Evolutionary conservation across 2,888 invertebrate species (phyloP), one percentile per base, ranked within the genome.

Genomic region (Drosophila diplacantha): DNA sequence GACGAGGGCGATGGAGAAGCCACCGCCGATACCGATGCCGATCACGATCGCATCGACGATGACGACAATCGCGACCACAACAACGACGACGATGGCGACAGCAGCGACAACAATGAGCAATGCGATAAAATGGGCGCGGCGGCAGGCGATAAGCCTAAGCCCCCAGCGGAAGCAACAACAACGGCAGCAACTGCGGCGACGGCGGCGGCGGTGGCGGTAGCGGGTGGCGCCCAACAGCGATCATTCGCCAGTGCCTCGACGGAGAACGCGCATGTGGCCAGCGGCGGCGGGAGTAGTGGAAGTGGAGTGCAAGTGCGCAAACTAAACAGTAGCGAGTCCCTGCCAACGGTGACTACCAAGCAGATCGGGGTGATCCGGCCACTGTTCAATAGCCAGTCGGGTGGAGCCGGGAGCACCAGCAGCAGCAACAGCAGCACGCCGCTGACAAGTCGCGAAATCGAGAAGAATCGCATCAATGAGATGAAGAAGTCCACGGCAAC

Each of bases 401-500:
- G 44, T 44, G 56, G 49, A 49, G 49, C 54, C 12, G 54, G 46
- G 39, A 55, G 54, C 53, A 18, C 22, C 12, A 43, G 26, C 11
- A 24, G 14, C 14, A 32, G 3, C 46, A 43, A 41, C 9, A 29
- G 26, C 5, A 39, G 44, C 32, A 51, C 67, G 18, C 63, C 69
- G 14, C 71, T 92, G 54, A 92, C 92, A 46, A 90, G 90, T 61
- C 88, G 91, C 53, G 93, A 93, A 86, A 90, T 92, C 54, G 92
- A 92, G 83, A 93, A 93, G 85, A 93, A 93, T 87, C 88, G 91
- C 43, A 93, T 92, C 63, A 93, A 93, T 87, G 90, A 91, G 70
- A 91, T 91, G 62, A 93, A 92, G 85, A 91, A 90, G 60, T 85
- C 84, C n/a, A 73, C 74, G 18, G 80, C 81, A 9, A 38, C 74